Percentiles rank a stretch among this genome's conserved stretches.
phyloP scores from a whole-genome alignment of 92 coral and sea anemone genomes.

The Zoanthus gigantus region DNA sequence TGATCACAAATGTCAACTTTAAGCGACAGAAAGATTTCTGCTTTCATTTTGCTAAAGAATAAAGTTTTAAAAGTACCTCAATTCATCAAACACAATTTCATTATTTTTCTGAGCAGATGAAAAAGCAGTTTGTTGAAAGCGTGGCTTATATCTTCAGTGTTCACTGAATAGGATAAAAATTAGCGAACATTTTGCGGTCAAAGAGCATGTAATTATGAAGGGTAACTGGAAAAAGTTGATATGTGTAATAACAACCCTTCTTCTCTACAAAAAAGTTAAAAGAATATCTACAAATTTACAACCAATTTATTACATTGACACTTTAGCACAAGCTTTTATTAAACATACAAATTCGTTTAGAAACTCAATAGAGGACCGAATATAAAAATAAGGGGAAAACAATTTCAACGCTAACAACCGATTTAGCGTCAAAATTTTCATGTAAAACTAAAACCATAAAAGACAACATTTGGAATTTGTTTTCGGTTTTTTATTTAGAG shows the following conservation, averaged over 20 bases:
- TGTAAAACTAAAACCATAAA: not conserved
- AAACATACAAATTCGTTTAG: conserved; percentile 27
- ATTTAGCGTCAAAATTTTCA: not conserved
- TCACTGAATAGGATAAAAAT: not conserved
- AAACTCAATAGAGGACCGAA: not conserved
- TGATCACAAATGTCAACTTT: no score
- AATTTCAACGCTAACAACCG: not conserved
- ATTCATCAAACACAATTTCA: no score
- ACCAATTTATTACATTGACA: not conserved
- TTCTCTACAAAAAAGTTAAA: not conserved
- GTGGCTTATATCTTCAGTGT: no score
- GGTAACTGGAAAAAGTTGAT: not conserved
- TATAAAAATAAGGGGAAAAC: not conserved
- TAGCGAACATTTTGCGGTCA: not conserved
- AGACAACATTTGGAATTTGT: not conserved
- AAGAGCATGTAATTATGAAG: not conserved
- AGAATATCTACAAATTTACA: not conserved
- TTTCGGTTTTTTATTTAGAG: not conserved
- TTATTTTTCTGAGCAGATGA: no score
- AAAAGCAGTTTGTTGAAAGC: no score
- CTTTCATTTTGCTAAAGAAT: no score
- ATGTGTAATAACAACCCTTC: not conserved
- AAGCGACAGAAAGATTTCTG: no score
- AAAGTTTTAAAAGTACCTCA: no score
- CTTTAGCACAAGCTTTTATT: not conserved